A percentile compares a stretch with the other conserved stretches of the same genome.
These are phyloP conservation scores for Brachyhypopomus occidentalis DNA, from an alignment of 2,113 vertebrate species.

Conservation along the genomic window DNA sequence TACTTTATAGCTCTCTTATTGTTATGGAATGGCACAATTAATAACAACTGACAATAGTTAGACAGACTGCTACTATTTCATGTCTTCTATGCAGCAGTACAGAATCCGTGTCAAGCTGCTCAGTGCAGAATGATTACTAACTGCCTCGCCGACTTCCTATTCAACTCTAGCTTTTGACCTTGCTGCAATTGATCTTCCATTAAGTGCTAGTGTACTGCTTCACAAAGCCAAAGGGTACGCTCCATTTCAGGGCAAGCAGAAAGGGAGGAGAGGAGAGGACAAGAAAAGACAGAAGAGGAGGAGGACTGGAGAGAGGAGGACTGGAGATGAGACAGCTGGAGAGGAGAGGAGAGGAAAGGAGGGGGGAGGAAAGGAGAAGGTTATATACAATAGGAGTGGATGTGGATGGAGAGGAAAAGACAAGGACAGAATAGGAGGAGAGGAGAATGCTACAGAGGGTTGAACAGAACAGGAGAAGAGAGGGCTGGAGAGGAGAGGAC, in stretches of 20 bases:
- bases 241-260: conserved; percentile 53
- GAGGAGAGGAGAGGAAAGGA: background rate
- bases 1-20: background rate
- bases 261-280: background rate
- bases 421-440: conserved; percentile 4
- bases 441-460: background rate
- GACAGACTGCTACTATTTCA: background rate
- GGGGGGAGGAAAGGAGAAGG: conserved; percentile 8
- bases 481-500: too few species aligned
- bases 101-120: background rate
- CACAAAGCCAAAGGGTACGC: conserved; percentile 50
- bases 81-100: background rate
- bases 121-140: background rate
- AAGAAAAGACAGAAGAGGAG: background rate
- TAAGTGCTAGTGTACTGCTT: conserved; percentile 49
- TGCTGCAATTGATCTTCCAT: conserved; percentile 59
- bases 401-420: background rate
- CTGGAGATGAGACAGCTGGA: conserved; percentile 17
- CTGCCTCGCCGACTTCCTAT: conserved; percentile 9
- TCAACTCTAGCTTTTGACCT: conserved; percentile 42
- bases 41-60: background rate
- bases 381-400: too few species aligned
- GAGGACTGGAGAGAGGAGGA: background rate
- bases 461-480: background rate
- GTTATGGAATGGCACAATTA: background rate